Conservation (phyloP, 2,888 invertebrate species). For the Polia nebulosa region DNA sequence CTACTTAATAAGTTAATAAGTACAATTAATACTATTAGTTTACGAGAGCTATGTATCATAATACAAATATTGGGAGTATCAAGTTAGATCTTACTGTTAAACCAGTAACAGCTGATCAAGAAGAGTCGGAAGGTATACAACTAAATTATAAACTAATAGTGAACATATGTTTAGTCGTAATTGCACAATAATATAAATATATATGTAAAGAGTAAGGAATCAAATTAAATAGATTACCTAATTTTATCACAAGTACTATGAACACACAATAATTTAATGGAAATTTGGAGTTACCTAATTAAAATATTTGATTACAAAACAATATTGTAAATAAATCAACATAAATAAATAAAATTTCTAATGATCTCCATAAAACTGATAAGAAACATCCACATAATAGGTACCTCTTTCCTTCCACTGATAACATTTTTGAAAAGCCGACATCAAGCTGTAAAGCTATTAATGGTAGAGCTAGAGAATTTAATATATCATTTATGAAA, state of each 20-base stretch:
- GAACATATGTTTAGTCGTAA: slow-evolving; percentile 81
- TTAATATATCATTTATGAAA: slow-evolving; percentile 86
- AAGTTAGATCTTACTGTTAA: slow-evolving; percentile 78
- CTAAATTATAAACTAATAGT: slow-evolving; percentile 82
- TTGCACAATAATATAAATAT: slow-evolving; percentile 83
- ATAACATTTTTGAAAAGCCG: slow-evolving; percentile 90
- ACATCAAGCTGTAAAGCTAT: slow-evolving; percentile 90
- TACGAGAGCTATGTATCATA: slow-evolving; percentile 82
- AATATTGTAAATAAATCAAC: slow-evolving; percentile 72
- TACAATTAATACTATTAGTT: slow-evolving; percentile 89
- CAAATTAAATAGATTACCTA: slow-evolving; percentile 75
- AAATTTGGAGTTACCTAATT: slow-evolving; percentile 71
- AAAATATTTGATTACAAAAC: slow-evolving; percentile 77
- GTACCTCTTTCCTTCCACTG: slow-evolving; percentile 89
- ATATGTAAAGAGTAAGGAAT: slow-evolving; percentile 78
- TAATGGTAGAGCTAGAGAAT: slow-evolving; percentile 86
- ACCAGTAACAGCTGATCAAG: slow-evolving; percentile 77
- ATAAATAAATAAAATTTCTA: slow-evolving; percentile 77
- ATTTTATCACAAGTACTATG: slow-evolving; percentile 75
- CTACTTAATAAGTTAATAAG: slow-evolving; percentile 86
- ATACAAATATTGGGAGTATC: slow-evolving; percentile 77
- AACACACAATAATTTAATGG: slow-evolving; percentile 76
- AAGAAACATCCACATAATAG: slow-evolving; percentile 86
- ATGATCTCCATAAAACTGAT: slow-evolving; percentile 68
- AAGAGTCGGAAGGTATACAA: slow-evolving; percentile 78